Conservation (phyloP, 1,140 invertebrate genomes). For the Melitaea cinxia region DNA sequence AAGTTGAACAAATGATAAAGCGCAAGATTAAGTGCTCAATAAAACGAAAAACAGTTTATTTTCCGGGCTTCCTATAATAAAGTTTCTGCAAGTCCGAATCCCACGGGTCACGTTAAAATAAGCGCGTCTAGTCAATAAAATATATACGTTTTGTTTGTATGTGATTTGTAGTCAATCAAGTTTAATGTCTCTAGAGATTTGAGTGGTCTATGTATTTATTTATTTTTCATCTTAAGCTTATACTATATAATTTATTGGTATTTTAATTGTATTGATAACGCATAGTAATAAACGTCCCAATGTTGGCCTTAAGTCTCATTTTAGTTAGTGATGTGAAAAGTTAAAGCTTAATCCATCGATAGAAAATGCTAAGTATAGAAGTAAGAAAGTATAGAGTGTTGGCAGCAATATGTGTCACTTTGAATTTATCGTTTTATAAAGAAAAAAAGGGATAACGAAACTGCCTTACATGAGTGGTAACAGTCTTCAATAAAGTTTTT, state of each 20-base stretch:
- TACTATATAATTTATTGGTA: no score
- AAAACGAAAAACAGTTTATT: constrained; percentile 13
- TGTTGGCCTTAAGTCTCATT: no score
- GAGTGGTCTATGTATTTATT: neutral
- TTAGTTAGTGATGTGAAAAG: no score
- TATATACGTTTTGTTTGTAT: constrained; percentile 1
- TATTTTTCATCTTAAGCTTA: neutral
- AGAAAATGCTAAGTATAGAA: no score
- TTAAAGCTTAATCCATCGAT: no score
- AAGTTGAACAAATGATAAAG: neutral
- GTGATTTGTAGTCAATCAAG: constrained; percentile 12
- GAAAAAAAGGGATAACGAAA: no score
- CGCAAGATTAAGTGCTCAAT: neutral
- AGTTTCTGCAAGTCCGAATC: constrained; percentile 15
- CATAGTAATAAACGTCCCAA: no score
- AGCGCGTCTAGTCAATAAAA: constrained; percentile 20
- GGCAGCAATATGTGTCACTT: no score
- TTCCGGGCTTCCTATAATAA: constrained; percentile 9
- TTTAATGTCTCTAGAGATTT: constrained; percentile 9
- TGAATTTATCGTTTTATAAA: no score
- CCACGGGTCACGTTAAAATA: constrained; percentile 25
- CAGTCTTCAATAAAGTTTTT: no score
- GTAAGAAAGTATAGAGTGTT: no score
- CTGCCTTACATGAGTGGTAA: no score
- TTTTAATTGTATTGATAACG: neutral